Percentiles rank a stretch among this genome's conserved stretches.
Conservation (phyloP, 2,888 invertebrate genomes). For the Salticus scenicus region DNA sequence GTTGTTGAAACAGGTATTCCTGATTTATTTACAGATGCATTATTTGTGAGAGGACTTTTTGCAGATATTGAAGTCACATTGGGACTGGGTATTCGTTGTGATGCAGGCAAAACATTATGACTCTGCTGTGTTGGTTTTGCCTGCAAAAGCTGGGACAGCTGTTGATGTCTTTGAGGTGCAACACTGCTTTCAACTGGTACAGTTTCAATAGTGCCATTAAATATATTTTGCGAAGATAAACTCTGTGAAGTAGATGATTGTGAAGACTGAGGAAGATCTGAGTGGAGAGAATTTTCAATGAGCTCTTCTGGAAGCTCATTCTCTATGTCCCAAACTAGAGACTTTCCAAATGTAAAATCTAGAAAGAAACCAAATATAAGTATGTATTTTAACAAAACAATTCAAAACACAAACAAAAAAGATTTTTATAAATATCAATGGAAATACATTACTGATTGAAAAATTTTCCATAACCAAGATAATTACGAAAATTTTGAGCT, state of each 20-base stretch:
- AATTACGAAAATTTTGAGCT: no score
- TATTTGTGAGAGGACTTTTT: constrained; percentile 72
- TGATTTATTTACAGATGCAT: constrained; percentile 81
- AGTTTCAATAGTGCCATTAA: constrained; percentile 71
- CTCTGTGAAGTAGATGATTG: constrained; percentile 70
- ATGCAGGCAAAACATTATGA: constrained; percentile 52
- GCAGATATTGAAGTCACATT: constrained; percentile 70
- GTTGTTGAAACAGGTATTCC: constrained; percentile 72
- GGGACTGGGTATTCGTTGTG: constrained; percentile 69
- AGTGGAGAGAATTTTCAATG: constrained; percentile 53
- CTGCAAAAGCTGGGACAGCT: constrained; percentile 72
- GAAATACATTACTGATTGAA: no score
- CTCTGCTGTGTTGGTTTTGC: constrained; percentile 65
- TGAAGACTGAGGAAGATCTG: constrained; percentile 48
- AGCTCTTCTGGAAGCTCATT: constrained; percentile 92
- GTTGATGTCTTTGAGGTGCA: constrained; percentile 70
- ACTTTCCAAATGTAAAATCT: constrained; percentile 85
- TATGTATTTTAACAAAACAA: no score
- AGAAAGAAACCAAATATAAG: constrained; percentile 72
- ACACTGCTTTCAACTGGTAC: constrained; percentile 46
- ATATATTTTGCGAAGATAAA: constrained; percentile 66
- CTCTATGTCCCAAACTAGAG: constrained; percentile 86
- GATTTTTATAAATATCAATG: no score
- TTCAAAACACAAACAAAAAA: background rate
- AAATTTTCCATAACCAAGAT: no score